Conservation (phyloP, 2,888 invertebrate genomes). For the Acleris literana region DNA sequence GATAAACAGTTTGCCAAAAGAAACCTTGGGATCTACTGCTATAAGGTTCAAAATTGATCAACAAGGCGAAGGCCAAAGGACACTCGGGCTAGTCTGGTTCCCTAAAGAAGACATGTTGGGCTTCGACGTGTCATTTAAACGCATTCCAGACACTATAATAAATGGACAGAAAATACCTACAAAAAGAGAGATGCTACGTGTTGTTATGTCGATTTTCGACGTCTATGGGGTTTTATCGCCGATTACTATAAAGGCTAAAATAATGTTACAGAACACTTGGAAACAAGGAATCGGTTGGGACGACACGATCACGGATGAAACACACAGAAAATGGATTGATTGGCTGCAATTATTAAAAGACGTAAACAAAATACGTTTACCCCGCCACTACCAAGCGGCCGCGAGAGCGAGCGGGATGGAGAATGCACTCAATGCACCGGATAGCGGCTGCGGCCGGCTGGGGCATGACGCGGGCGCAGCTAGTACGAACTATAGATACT, state of each 20-base stretch:
- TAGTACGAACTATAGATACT: neutral
- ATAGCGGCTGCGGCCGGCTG: neutral
- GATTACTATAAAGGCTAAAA: conserved; percentile 35
- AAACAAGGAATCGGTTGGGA: conserved; percentile 36
- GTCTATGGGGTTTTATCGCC: conserved; percentile 37
- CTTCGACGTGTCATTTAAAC: conserved; percentile 28
- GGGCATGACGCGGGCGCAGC: neutral
- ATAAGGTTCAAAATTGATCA: conserved; percentile 33
- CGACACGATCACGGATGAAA: too few relatives aligned
- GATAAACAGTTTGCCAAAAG: conserved; percentile 2
- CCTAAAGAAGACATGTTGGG: conserved; percentile 26
- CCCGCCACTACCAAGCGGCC: neutral
- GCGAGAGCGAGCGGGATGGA: neutral
- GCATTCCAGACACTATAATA: conserved; percentile 9
- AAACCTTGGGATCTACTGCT: conserved; percentile 5
- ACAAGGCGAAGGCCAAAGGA: conserved; percentile 31
- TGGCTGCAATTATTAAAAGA: neutral
- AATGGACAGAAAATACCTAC: conserved; percentile 31
- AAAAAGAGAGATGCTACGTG: conserved; percentile 32
- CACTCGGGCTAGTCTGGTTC: conserved; percentile 35
- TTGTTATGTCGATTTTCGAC: conserved; percentile 39
- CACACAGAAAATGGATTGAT: neutral
- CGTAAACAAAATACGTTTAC: conserved; percentile 1
- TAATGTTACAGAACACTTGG: conserved; percentile 38
- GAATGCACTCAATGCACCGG: neutral